Base-by-base conservation (phyloP, 2,888 invertebrate species). In the Salticus scenicus region DNA sequence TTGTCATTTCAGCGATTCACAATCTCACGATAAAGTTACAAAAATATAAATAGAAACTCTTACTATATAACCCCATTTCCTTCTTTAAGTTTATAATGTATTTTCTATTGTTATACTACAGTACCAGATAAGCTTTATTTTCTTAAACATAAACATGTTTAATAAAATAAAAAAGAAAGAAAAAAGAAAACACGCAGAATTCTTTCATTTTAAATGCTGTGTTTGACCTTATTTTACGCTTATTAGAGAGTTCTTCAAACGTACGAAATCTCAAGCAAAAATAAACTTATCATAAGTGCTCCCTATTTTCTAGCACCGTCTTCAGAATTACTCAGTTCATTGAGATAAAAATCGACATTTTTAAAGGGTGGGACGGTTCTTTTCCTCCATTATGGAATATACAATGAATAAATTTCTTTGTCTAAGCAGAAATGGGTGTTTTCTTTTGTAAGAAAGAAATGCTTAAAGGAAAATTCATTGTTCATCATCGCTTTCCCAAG, bases 371-470 rank as follows among this genome's bases (percentile, higher is more conserved):
- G 31, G 51, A 66, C 66, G 72, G 77, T 83, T 77, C 82, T 71
- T 77, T 83, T 72, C 47, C 20, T 41, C 30, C 30, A 76, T 71
- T 82, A 71, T 67, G 8, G 73, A 73, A 77, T 83, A 72, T 73
- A 72, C 57, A 73, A 71, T 83, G 82, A 83, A 83, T 76, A 67
- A 64, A 64, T 83, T 77, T 83, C 77, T 83, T 83, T 83, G 83
- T 83, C 83, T 83, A 77, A 83, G 76, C 77, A 77, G 77, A 83
- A 83, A 77, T 77, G 71, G n/a, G n/a, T 51, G 37, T 77, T 83
- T 83, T 77, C 77, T 83, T 83, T 83, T 82, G 81, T 82, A 70
- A 41, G 41, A 67, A 74, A 57, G 83, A 83, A 83, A 77, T 83
- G 77, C 77, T 83, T 77, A 77, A 57, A 77, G 83, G 77, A 67